Base-by-base conservation (phyloP, 2,797 vertebrate species). In the Typhlichthys subterraneus region DNA sequence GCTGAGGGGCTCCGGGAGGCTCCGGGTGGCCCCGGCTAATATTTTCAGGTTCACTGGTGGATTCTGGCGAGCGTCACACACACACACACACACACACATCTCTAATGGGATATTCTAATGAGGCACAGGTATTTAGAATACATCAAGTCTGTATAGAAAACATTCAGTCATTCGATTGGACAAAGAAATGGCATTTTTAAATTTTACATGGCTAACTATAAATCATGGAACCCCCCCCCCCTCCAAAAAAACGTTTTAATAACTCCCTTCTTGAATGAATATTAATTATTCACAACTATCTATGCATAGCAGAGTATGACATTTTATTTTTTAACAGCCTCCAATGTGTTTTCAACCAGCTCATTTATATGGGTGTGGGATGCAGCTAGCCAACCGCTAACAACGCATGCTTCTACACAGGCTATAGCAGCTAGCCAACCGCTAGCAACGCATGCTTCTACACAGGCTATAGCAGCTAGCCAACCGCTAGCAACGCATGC, bases 261-360 rank as follows among this genome's bases (percentile, higher is more conserved):
- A 67, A 14, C 59, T 38, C 11, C 9, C 13, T 60, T 53, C 70
- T 63, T 19, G 49, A 14, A 63, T 65, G 50, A 73, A 82, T 71
- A 77, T 81, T 59, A 83, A 83, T 74, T 75, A 80, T 82, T 79
- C 60, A 78, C 72, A 69, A 53, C 57, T 67, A 58, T 72, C 61
- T 78, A 49, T 79, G 68, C 72, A 70, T 49, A 66, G 72, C 65
- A 46, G 57, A 74, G 59, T 72, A 69, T 57, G 77, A 72, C 62
- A 59, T 71, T 66, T 78, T 82, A 17, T 42, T 62, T 70, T 65
- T 69, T 65, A 42, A 59, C 61, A 58, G 57, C 58, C 61, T 76
- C 63, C 57, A 17, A 75, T 67, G 19, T 64, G 55, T 58, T 74
- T 74, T 70, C 53, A 59, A 61, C 48, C 38, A 63, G 57, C 59